phyloP scores from a whole-genome alignment of 2,113 vertebrate species.

The Dolichallabes microphthalmus region DNA sequence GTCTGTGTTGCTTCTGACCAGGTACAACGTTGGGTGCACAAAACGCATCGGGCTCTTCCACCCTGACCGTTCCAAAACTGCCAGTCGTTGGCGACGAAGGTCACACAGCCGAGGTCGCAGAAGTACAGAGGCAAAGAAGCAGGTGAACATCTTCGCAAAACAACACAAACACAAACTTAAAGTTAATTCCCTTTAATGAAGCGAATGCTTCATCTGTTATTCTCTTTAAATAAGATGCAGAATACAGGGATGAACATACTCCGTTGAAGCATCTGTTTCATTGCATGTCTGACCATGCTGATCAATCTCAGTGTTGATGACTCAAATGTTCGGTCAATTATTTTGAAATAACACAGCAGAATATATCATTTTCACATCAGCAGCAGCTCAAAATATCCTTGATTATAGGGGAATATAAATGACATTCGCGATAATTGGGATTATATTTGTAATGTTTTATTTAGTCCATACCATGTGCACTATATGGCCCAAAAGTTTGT shows the following conservation, averaged over 20 bases:
- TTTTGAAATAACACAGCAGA: not conserved
- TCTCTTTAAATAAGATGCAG: not conserved
- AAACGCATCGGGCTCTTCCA: conserved; percentile 91
- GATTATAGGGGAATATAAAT: not conserved
- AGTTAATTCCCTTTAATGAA: not conserved
- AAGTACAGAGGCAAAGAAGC: conserved; percentile 83
- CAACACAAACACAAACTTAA: not conserved
- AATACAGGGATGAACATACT: not conserved
- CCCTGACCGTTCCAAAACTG: conserved; percentile 83
- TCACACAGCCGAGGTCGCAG: conserved; percentile 77
- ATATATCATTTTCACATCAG: not conserved
- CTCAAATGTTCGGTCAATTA: not conserved
- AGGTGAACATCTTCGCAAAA: conserved; percentile 69
- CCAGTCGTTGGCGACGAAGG: conserved; percentile 75
- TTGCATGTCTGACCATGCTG: not conserved
- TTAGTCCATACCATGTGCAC: not conserved
- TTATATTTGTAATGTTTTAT: not conserved
- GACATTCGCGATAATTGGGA: not conserved
- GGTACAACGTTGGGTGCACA: conserved; percentile 95
- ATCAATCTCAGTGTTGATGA: not conserved
- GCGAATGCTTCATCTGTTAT: not conserved
- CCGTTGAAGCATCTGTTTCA: not conserved
- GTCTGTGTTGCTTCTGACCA: conserved; percentile 57
- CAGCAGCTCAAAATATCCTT: not conserved
- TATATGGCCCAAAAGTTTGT: not conserved